phyloP scores from a whole-genome alignment of 2,113 vertebrate genomes.

The Hemicordylus capensis region DNA sequence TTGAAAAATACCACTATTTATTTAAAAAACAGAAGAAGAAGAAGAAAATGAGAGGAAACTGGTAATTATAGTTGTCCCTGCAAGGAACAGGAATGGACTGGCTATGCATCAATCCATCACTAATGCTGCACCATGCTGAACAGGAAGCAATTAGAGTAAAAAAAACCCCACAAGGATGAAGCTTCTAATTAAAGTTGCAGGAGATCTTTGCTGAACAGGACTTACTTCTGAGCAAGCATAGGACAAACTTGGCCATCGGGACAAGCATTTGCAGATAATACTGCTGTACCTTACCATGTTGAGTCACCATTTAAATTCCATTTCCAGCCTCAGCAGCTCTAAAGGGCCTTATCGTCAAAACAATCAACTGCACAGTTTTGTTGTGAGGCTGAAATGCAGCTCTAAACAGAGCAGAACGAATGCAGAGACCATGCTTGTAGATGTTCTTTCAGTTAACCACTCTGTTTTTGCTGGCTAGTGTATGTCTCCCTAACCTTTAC shows the following conservation, averaged over 20 bases:
- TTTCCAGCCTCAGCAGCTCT: not conserved
- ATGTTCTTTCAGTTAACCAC: not conserved
- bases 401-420: not conserved
- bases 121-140: not conserved
- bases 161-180: not conserved
- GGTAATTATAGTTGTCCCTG: not conserved
- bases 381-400: not conserved
- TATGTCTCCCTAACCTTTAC: not conserved
- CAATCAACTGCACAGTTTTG: not conserved
- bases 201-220: not conserved
- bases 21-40: too few relatives aligned
- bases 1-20: not conserved
- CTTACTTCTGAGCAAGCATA: not conserved
- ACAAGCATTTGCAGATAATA: not conserved
- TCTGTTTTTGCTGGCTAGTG: not conserved
- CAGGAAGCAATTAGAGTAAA: not conserved
- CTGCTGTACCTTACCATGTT: not conserved
- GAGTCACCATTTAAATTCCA: not conserved
- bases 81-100: not conserved
- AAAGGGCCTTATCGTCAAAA: not conserved
- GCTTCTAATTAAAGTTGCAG: not conserved
- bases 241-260: not conserved
- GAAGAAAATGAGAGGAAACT: not conserved
- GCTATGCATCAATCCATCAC: not conserved
- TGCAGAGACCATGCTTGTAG: not conserved